These are phyloP conservation scores for Autographa pulchrina DNA, from an alignment of 2,888 invertebrate genomes.

Conservation along the genomic window DNA sequence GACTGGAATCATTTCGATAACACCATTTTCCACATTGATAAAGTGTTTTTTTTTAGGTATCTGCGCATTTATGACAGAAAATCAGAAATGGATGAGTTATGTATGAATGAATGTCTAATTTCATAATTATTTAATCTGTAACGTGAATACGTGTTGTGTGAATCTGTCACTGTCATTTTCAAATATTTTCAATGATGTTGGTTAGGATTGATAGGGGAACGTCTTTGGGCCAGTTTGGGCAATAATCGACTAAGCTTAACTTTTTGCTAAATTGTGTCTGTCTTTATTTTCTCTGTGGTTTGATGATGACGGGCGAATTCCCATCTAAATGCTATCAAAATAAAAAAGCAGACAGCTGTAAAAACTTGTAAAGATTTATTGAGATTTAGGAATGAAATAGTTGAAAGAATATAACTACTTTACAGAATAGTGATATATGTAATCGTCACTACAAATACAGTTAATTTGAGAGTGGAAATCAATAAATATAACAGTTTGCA, in stretches of 20 bases:
- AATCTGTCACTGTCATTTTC: neutral
- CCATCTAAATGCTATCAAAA: slow-evolving; percentile 36
- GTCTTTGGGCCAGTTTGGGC: no score
- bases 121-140: slow-evolving; percentile 1
- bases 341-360: slow-evolving; percentile 29
- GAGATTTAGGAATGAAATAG: neutral
- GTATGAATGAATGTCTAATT: neutral
- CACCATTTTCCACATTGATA: slow-evolving; percentile 66
- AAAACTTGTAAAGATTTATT: neutral
- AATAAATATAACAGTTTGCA: neutral
- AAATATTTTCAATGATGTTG: no score
- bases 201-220: no score
- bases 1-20: slow-evolving; percentile 70
- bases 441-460: neutral
- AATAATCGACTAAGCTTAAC: neutral
- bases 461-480: neutral
- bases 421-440: neutral
- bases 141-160: neutral
- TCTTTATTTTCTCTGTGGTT: neutral
- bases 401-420: neutral
- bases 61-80: slow-evolving; percentile 49
- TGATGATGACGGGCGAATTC: slow-evolving; percentile 49
- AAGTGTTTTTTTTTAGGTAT: slow-evolving; percentile 37
- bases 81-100: slow-evolving; percentile 10
- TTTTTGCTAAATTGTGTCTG: neutral